Evolutionary conservation across 2,797 vertebrate species (phyloP), one percentile per base, ranked within the genome.

Genomic region (Gymnoscopelus microlampas): DNA sequence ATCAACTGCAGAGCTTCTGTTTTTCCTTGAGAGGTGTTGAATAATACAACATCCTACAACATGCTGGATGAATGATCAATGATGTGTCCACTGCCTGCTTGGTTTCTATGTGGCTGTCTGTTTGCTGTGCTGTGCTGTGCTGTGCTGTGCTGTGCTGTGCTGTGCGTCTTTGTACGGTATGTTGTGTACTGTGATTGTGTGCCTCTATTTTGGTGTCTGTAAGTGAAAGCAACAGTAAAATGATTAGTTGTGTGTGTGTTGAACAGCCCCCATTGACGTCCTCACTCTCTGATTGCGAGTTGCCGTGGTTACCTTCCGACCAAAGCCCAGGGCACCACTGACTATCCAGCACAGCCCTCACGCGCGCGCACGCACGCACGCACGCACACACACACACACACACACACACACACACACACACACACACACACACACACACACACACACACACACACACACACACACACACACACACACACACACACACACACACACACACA

Each of bases 301-400:
- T 88, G 82, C 87, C 82, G 19, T 85, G 83, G 87, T 88, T 83
- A 88, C 88, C 60, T 63, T 78, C 74, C n/a, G 63, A 74, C 77
- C 77, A 61, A 63, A 81, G 60, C 68, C 69, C 77, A 53, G 60
- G 29, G 57, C 47, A 14, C 39, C 2, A 10, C 53, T 55, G 19
- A 23, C 19, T 11, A 2, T 24, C 8, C 9, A 74, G 47, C 6
- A 58, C 23, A 23, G 60, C 59, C 59, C 1, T 2, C 51, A 24
- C 53, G 15, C 48, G 35, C 61, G 11, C 35, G 60, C 66, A 67
- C 63, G 13, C 81, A 63, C 64, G 48, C 60, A n/a, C 26, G n/a
- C 55, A 14, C 63, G 23, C 62, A 5, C 10, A 7, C 19, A 55
- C 63, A 39, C 49, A 49, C 44, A 49, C 60, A 26, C 32, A 66